phyloP scores from a whole-genome alignment of 2,797 vertebrate species.

The Dipus sagitta region DNA sequence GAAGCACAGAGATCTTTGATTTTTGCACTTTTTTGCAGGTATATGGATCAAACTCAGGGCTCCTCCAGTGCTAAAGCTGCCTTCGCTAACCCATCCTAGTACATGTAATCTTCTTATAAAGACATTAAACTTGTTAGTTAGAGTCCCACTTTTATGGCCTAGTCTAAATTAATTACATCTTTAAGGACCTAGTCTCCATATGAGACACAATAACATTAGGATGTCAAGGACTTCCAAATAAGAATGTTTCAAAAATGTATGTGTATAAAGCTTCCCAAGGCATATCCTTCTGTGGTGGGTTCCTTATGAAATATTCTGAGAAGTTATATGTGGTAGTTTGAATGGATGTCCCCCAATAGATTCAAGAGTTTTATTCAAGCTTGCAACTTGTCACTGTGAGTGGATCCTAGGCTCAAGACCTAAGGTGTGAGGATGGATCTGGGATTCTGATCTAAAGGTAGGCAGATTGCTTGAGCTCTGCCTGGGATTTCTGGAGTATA shows the following conservation, averaged over 20 bases:
- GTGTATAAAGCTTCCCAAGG: neutral
- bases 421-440: too few species aligned
- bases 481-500: too few species aligned
- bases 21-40: neutral
- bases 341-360: too few species aligned
- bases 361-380: too few species aligned
- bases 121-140: neutral
- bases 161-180: constrained; percentile 24
- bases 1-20: neutral
- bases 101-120: neutral
- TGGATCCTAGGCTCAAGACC: too few species aligned
- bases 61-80: too few species aligned
- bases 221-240: neutral
- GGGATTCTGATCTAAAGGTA: too few species aligned
- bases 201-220: neutral
- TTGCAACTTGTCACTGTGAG: too few species aligned
- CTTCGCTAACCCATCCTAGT: too few species aligned
- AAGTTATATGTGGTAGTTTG: neutral
- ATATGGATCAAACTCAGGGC: neutral
- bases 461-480: too few species aligned
- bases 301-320: constrained; percentile 12
- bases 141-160: neutral
- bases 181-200: neutral
- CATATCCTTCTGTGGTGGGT: neutral
- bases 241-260: neutral